Base-by-base conservation (phyloP, 2,888 invertebrate species). In the Cremastobaeus sp. region DNA sequence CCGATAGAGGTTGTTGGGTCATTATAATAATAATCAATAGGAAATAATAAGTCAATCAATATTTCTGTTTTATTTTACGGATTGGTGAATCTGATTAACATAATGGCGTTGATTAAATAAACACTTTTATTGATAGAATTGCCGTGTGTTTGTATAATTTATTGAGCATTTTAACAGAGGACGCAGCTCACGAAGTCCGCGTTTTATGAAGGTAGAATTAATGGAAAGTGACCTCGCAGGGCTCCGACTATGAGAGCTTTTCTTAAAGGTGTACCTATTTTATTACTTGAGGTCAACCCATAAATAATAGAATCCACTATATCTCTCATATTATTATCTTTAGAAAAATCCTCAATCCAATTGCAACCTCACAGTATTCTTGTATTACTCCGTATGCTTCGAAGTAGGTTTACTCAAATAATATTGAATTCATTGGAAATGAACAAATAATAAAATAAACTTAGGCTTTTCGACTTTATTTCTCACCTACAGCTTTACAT, bases 151-250 rank as follows among this genome's bases (percentile, higher is more conserved):
- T 65, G 20, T 54, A 47, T 54, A 65, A 65, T 54, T 54, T 65
- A 65, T 54, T 14, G 14, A 12, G n/a, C 35, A 9, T 25, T 6
- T 64, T 54, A 64, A 35, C 35, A 34, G 21, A 5, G 32, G 50
- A 41, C 41, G 50, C 39, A 14, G 35, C 62, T 50, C 14, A 32
- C 21, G 21, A 39, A 21, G 34, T 62, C 17, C 41, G 5, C 21
- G 17, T 12, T 34, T 59, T 43, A 34, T 32, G 20, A 34, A 45
- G 25, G 41, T 48, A 14, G 18, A 54, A 64, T 64, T 54, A 64
- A 54, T 64, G 64, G 52, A 45, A 64, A 54, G 52, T 54, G 54
- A 64, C 64, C 52, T 64, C 41, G 17, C 21, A 62, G 17, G 32
- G 39, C 62, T 15, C 41, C 18, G 12, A 18, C 32, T 25, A 25